Conservation (phyloP, 2,797 vertebrate genomes). For the Sebastolobus alascanus region DNA sequence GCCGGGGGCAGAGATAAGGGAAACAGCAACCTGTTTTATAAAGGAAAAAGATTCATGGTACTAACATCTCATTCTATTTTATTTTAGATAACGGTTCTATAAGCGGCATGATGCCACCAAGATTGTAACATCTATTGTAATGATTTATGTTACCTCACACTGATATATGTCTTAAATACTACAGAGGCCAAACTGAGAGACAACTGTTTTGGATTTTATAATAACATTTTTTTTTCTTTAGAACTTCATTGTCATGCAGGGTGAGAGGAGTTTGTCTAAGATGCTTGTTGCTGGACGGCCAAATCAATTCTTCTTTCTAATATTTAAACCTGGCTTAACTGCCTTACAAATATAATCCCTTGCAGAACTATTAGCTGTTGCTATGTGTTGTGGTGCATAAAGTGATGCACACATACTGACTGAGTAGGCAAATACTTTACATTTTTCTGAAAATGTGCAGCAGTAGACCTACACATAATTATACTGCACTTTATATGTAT, state of each 20-base stretch:
- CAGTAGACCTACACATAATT: neutral
- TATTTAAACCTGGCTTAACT: conserved; percentile 22
- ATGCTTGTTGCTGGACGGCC: conserved; percentile 11
- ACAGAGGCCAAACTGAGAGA: conserved; percentile 17
- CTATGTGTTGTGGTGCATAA: neutral
- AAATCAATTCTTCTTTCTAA: conserved; percentile 6
- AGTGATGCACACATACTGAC: neutral
- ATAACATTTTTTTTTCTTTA: neutral
- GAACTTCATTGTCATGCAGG: neutral
- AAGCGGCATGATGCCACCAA: conserved; percentile 6
- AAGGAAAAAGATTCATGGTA: conserved; percentile 24
- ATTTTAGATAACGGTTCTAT: conserved; percentile 44
- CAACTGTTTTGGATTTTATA: conserved; percentile 3
- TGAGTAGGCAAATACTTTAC: neutral
- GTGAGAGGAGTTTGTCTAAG: neutral
- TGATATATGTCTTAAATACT: conserved; percentile 6
- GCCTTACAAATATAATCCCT: conserved; percentile 11
- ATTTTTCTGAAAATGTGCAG: neutral
- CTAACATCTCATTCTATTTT: conserved; percentile 36
- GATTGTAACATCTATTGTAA: conserved; percentile 20
- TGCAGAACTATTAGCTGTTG: conserved; percentile 9
- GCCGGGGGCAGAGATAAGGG: conserved; percentile 45
- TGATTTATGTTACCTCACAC: conserved; percentile 34
- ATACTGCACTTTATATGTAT: neutral
- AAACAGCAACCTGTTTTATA: conserved; percentile 25